A percentile compares a stretch with the other conserved stretches of the same genome.
Conservation (phyloP, 1,140 invertebrate species). For the Pantala flavescens region DNA sequence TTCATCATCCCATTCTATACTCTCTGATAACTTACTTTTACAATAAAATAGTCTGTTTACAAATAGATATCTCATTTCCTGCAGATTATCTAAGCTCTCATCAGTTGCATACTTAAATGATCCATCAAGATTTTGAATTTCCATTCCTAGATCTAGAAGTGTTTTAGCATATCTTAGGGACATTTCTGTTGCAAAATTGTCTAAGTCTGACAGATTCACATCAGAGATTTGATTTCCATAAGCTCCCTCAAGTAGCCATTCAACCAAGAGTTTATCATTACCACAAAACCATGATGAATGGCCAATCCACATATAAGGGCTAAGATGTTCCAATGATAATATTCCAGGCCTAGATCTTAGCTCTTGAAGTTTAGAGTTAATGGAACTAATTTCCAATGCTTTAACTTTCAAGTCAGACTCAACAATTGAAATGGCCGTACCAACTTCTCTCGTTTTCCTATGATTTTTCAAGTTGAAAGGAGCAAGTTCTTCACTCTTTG, state of each 20-base stretch:
- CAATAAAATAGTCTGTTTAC: not conserved
- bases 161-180: not conserved
- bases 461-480: constrained; percentile 20
- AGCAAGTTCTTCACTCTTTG: constrained; percentile 29
- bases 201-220: not conserved
- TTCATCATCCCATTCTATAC: not conserved
- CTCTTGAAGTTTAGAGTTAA: not conserved
- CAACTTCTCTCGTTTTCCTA: not conserved
- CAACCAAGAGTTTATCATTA: not conserved
- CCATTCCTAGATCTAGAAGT: too few species aligned
- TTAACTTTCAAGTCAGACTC: not conserved
- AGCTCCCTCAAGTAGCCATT: not conserved
- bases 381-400: not conserved
- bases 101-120: too few species aligned
- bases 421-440: not conserved
- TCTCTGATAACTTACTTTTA: not conserved
- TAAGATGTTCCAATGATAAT: not conserved
- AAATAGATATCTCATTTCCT: not conserved
- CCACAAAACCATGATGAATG: not conserved
- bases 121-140: too few species aligned
- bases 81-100: not conserved
- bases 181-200: not conserved
- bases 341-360: not conserved
- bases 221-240: not conserved
- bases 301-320: not conserved